Evolutionary conservation across 2,888 invertebrate species (phyloP), one percentile per base, ranked within the genome.

Genomic region (Eristalis pertinax): DNA sequence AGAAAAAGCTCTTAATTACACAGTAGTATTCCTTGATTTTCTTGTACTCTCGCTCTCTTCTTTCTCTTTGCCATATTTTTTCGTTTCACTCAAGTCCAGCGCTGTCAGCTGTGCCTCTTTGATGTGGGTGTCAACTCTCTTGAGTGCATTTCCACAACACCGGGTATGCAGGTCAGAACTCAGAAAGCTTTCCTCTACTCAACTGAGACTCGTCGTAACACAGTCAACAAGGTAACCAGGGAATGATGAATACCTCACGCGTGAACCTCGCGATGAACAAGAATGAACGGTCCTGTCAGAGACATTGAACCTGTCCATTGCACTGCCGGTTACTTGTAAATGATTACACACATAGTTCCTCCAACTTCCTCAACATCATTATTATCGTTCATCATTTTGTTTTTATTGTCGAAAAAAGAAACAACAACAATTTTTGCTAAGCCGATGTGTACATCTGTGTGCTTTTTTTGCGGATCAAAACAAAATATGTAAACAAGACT

Each of bases 291-390:
- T 43, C 15, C 32, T 72, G 68, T 32, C 26, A 56, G 19, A 81
- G 67, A 77, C 85, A 85, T 85, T 85, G 81, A 85, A 85, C 76
- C 76, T 73, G 64, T 29, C 43, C 58, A 72, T 15, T 29, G 15
- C 32, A 60, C 29, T 22, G 50, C 26, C 29, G 67, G n/a, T n/a
- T 74, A 50, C 50, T 35, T 35, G 19, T 24, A n/a, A 65, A 26
- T 74, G 24, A 32, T 32, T 65, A 26, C 50, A 19, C 8, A 50
- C 50, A 19, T 19, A 50, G 8, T 19, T 13, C 38, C 38, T 13
- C 38, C 43, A 10, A 13, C 56, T 63, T 13, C 29, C 29, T 60
- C n/a, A 15, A n/a, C n/a, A 50, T n/a, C 50, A 41, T 29, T 43
- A 43, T 68, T 26, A 35, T 56, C 58, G 41, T 32, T n/a, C 56